Evolutionary conservation across 2,888 invertebrate genomes (phyloP).

Genomic region (Lottia scabra): DNA sequence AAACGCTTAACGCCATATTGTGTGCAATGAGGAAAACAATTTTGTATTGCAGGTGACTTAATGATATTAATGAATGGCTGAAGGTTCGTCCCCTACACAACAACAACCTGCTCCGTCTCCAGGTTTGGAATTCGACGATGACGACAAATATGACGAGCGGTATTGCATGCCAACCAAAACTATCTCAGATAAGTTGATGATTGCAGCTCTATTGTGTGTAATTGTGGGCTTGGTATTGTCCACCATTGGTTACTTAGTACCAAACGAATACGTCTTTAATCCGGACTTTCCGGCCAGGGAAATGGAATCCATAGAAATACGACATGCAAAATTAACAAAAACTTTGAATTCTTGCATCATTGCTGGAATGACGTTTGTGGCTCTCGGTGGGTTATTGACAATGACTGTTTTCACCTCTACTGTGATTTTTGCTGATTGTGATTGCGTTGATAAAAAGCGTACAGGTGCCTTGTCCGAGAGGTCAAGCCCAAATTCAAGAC

Average conservation of each 20-base stretch:
- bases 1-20: too few species aligned
- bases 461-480: too few species aligned
- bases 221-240: slow-evolving; percentile 42
- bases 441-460: neutral
- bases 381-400: slow-evolving; percentile 39
- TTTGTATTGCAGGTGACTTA: too few species aligned
- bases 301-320: slow-evolving; percentile 50
- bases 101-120: too few species aligned
- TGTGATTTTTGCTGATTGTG: slow-evolving; percentile 15
- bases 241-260: slow-evolving; percentile 45
- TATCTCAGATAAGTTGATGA: slow-evolving; percentile 29
- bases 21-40: too few species aligned
- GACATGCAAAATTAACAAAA: slow-evolving; percentile 38
- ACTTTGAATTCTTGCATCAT: slow-evolving; percentile 44
- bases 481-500: too few species aligned
- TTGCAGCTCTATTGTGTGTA: slow-evolving; percentile 33
- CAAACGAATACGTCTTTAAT: slow-evolving; percentile 45
- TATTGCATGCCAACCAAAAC: slow-evolving; percentile 6
- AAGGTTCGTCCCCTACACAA: too few species aligned
- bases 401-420: slow-evolving; percentile 29
- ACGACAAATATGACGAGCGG: neutral
- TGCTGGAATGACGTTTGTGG: slow-evolving; percentile 46
- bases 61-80: too few species aligned
- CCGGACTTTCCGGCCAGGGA: slow-evolving; percentile 43
- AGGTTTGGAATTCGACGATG: neutral